These are phyloP conservation scores for Discoglossus pictus DNA, from an alignment of 2,797 vertebrate species.

Conservation along the genomic window DNA sequence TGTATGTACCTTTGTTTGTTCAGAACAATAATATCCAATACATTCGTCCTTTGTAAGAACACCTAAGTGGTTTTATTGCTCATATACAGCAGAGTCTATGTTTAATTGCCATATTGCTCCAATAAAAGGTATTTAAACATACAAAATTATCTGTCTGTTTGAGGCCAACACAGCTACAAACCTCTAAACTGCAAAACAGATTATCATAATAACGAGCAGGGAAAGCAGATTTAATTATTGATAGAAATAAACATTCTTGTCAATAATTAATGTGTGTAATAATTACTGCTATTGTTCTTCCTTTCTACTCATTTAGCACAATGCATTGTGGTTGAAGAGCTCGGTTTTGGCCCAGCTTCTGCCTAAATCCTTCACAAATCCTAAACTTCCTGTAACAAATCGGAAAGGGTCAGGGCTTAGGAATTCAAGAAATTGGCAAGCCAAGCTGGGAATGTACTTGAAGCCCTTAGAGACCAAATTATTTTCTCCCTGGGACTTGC, in stretches of 20 bases:
- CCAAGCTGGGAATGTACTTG: background rate
- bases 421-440: conserved; percentile 17
- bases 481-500: background rate
- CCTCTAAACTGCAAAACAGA: conserved; percentile 14
- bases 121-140: conserved; percentile 22
- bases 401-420: conserved; percentile 20
- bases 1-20: no score
- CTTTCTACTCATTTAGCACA: conserved; percentile 17
- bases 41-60: background rate
- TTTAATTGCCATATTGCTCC: conserved; percentile 31
- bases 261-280: conserved; percentile 32
- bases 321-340: background rate
- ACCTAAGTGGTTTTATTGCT: conserved; percentile 31
- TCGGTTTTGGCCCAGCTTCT: conserved; percentile 7
- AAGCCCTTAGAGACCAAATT: background rate
- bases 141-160: background rate
- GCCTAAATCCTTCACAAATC: conserved; percentile 9
- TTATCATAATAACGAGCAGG: conserved; percentile 19
- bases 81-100: background rate
- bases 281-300: conserved; percentile 26
- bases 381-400: conserved; percentile 10
- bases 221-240: conserved; percentile 35
- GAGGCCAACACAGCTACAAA: conserved; percentile 4
- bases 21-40: background rate
- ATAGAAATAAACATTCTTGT: conserved; percentile 35